Percentiles rank a stretch among this genome's conserved stretches.
phyloP scores from a whole-genome alignment of 2,113 vertebrate species.

The Antigone vipio region DNA sequence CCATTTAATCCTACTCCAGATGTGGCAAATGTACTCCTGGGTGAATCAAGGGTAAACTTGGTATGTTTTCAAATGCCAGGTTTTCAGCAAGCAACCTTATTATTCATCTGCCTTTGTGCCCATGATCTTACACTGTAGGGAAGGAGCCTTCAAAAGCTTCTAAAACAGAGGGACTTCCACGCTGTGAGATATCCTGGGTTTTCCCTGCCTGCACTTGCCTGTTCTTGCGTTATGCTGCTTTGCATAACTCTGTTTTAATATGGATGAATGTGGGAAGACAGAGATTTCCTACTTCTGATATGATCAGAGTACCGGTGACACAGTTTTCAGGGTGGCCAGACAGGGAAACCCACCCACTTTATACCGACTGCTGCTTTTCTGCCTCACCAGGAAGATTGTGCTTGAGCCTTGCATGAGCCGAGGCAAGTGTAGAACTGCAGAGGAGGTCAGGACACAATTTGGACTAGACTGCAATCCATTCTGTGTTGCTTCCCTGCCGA shows the following conservation, averaged over 20 bases:
- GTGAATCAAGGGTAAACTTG: not conserved
- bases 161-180: not conserved
- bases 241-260: not conserved
- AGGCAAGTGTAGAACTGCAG: not conserved
- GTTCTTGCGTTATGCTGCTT: not conserved
- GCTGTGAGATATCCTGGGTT: not conserved
- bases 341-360: not conserved
- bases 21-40: not conserved
- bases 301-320: not conserved
- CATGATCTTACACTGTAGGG: not conserved
- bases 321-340: not conserved
- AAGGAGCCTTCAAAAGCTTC: not conserved
- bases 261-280: not conserved
- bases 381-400: not conserved
- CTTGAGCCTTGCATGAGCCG: not conserved
- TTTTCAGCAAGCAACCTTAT: not conserved
- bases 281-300: not conserved
- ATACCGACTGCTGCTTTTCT: not conserved
- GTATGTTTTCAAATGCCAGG: not conserved
- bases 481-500: not conserved
- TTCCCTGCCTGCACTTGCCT: not conserved
- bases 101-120: not conserved
- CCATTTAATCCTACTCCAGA: not conserved
- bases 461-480: not conserved
- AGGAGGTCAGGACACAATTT: not conserved